Conservation (phyloP, 2,113 vertebrate genomes). For the Scartelaos histophorus region DNA sequence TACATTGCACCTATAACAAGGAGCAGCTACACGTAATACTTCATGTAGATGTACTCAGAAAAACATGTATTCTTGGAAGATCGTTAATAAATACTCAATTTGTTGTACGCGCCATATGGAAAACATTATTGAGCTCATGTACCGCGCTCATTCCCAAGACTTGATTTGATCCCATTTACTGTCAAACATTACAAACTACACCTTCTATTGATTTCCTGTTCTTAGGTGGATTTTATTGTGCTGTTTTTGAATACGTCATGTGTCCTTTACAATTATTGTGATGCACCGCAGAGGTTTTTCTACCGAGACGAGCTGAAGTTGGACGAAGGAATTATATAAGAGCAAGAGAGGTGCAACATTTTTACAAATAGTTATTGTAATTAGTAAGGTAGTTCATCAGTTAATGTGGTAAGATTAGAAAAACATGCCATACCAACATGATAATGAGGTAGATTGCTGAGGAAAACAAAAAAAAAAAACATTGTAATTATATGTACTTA, state of each 20-base stretch:
- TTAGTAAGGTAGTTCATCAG: too few species aligned
- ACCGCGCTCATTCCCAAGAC: not conserved
- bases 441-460: too few species aligned
- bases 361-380: not conserved
- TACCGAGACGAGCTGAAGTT: slow-evolving; percentile 3
- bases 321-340: not conserved
- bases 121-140: slow-evolving; percentile 11
- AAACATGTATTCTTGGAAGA: not conserved
- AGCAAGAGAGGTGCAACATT: not conserved
- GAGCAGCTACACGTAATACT: not conserved
- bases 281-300: slow-evolving; percentile 10
- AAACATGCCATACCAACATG: too few species aligned
- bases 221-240: slow-evolving; percentile 1
- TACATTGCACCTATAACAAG: slow-evolving; percentile 3
- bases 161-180: not conserved
- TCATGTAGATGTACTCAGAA: not conserved
- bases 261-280: slow-evolving; percentile 21
- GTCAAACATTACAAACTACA: slow-evolving; percentile 15
- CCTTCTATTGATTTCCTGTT: slow-evolving; percentile 19
- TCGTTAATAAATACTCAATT: not conserved
- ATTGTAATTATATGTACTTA: too few species aligned
- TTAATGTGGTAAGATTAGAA: too few species aligned
- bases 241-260: slow-evolving; percentile 21
- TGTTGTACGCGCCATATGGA: slow-evolving; percentile 7
- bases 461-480: too few species aligned